Evolutionary conservation across 2,113 vertebrate genomes (phyloP).

Genomic region (Suncus etruscus): DNA sequence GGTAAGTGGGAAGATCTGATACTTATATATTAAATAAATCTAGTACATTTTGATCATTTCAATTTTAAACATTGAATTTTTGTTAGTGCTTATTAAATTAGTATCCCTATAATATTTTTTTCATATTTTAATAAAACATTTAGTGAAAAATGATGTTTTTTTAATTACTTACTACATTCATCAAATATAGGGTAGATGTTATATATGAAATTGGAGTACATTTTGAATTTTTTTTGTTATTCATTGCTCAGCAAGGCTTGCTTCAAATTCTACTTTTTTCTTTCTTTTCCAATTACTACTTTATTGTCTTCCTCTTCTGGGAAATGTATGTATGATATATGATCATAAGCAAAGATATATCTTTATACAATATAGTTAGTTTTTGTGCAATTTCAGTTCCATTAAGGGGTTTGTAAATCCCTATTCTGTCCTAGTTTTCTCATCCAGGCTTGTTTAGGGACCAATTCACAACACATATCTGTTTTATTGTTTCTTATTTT

Average conservation of each 20-base stretch:
- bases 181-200: not conserved
- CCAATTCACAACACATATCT: not conserved
- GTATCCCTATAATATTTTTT: not conserved
- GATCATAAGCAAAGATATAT: not conserved
- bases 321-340: conserved; percentile 4
- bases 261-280: not conserved
- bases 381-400: conserved; percentile 22
- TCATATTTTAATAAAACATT: not conserved
- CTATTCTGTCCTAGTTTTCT: not conserved
- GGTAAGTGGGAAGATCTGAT: not conserved
- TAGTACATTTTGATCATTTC: not conserved
- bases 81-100: not conserved
- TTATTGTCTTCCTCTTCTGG: not conserved
- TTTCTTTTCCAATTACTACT: not conserved
- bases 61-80: conserved; percentile 41
- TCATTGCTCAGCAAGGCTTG: not conserved
- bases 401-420: conserved; percentile 44
- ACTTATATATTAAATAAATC: not conserved
- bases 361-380: not conserved
- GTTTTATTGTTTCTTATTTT: not conserved
- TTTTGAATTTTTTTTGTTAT: not conserved
- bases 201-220: not conserved
- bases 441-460: not conserved
- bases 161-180: not conserved
- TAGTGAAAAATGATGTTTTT: not conserved